Evolutionary conservation across 2,113 vertebrate species (phyloP), one percentile per base, ranked within the genome.

Genomic region (Semnornis frantzii): DNA sequence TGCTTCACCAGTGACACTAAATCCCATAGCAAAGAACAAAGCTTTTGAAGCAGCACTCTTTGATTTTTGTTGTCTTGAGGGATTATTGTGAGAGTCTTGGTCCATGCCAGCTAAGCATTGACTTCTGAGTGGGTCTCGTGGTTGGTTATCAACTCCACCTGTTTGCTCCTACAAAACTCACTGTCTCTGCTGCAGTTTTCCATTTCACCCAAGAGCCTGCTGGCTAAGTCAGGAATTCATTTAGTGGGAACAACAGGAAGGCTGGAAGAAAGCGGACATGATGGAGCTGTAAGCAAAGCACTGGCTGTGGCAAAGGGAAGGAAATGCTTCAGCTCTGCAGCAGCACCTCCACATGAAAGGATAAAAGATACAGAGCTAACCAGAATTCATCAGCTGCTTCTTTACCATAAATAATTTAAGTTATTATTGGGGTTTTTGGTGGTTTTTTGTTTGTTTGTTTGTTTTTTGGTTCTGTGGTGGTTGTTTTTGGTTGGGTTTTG

Each of bases 121-220:
- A 30, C 48, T 87, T 91, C 70, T 74, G 72, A 93, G 75, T 4
- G 5, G 48, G 60, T 85, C 64, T 91, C 59, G 60, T 66, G 52
- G 37, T 79, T 94, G 65, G 62, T 96, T 96, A 95, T 96, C 94
- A 95, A 87, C 30, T 62, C 31, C 73, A 37, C 70, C 60, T 17
- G n/a, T 84, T 96, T 95, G 89, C 64, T 20, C 28, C 78, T 85
- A 42, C 92, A 96, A 91, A 95, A 90, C 59, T 44, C 55, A 64
- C 82, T 70, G 17, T 68, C 66, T 92, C 44, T 92, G 48, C 64
- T 91, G 46, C 23, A 79, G 87, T 83, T 91, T 97, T 95, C 82
- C 54, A 4, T 96, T 95, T 95, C 93, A 82, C 91, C 44, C 85
- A 79, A 71, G 14, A 12, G 57, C 23, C 44, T 89, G 60, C 84